Percentiles rank a stretch among this genome's conserved stretches.
These are phyloP conservation scores for Marronus borbonicus DNA, from an alignment of 2,888 invertebrate species.

Conservation along the genomic window DNA sequence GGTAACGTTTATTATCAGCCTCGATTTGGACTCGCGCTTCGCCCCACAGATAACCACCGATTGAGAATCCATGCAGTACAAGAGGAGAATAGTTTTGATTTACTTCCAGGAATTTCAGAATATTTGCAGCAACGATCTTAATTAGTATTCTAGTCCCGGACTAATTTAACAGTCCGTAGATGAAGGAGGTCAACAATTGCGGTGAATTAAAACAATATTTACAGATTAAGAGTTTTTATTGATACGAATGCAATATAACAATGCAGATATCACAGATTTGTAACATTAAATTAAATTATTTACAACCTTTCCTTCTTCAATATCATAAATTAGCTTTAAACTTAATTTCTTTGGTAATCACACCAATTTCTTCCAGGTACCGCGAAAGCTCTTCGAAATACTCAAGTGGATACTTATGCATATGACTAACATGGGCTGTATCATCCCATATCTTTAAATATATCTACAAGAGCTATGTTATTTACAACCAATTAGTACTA, in stretches of 20 bases:
- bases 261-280: too few relatives aligned
- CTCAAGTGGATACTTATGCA: conserved; percentile 14
- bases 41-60: conserved; percentile 91
- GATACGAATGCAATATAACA: not conserved
- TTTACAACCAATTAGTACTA: not conserved
- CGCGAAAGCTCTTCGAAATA: conserved; percentile 7
- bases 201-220: too few relatives aligned
- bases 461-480: conserved; percentile 3
- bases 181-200: too few relatives aligned
- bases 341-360: not conserved
- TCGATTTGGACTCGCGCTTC: conserved; percentile 81
- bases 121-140: conserved; percentile 80
- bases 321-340: conserved; percentile 30
- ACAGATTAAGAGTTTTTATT: too few relatives aligned
- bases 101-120: conserved; percentile 81
- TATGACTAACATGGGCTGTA: conserved; percentile 29
- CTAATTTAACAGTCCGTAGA: too few relatives aligned
- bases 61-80: conserved; percentile 91
- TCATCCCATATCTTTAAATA: conserved; percentile 29
- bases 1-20: conserved; percentile 73
- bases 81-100: conserved; percentile 79
- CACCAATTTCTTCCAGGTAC: conserved; percentile 16
- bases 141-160: too few relatives aligned
- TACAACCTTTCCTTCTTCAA: not conserved
- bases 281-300: not conserved